Evolutionary conservation across 2,113 vertebrate genomes (phyloP), one percentile per base, ranked within the genome.

Genomic region (Oncorhynchus masou): DNA sequence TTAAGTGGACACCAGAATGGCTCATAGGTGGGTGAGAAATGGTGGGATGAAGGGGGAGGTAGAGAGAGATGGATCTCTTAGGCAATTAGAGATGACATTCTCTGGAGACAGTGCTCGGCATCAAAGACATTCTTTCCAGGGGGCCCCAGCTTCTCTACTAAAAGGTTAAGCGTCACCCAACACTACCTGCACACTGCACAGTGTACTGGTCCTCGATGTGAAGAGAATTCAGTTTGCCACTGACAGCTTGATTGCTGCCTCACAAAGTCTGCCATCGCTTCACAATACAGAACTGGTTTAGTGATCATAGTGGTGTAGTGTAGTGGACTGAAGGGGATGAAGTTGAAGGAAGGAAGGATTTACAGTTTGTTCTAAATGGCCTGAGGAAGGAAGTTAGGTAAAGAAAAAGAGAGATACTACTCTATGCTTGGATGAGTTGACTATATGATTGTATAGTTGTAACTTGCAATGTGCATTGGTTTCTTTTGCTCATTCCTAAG

Each of bases 61-160:
- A 64, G n/a, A 19, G n/a, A 9, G 24, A 57, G 59, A 62, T 62
- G 59, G 59, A n/a, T 62, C 59, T 72, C 69, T 67, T 51, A 72
- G 65, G 79, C 60, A 76, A 80, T 80, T 76, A 80, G 34, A 68
- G 70, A 73, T n/a, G 51, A 67, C 74, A 15, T 51, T 76, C 74
- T 80, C 74, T 48, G 2, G 15, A 72, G 69, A 73, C 51, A 27
- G 19, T 8, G 16, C 15, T 68, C 20, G 19, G 64, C 79, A 72
- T 80, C 31, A 80, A 76, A 68, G 60, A 65, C 39, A 16, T 12
- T 13, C 73, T 54, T 45, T 48, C 27, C 57, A 25, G 73, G 59
- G 39, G 68, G 13, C 39, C 9, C 11, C 68, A 45, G 16, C 31
- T 64, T 74, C 48, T n/a, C 67, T 11, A 3, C 5, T 59, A 12